Base-by-base conservation (phyloP, 2,888 invertebrate genomes). In the Dorcus parallelipipedus region DNA sequence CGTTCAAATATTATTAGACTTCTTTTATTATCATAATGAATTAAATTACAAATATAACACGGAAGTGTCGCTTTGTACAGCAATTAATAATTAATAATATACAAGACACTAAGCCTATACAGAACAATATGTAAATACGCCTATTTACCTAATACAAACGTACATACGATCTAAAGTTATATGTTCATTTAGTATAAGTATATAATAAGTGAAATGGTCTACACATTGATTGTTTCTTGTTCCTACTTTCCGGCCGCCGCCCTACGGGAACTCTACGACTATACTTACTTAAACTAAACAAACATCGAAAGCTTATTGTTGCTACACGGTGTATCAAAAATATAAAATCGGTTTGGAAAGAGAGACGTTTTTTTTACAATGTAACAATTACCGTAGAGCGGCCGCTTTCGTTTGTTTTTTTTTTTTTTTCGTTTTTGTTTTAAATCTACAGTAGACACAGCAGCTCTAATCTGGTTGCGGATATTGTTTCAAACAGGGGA, bases 11-110 rank as follows among this genome's bases (percentile, higher is more conserved):
- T 41, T 40, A 45, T 52, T 56, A 49, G 49, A 55, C 60, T 52
- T 40, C 64, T 68, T 66, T 70, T 70, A 68, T 69, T 69, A 64
- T 33, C 26, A 33, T 67, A 66, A 69, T 67, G 67, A 69, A 68
- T 69, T 69, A 69, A 69, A 68, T 70, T 70, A 70, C 70, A 70
- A 70, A 70, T 67, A 68, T 68, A 67, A 66, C 67, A 70, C 67
- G 64, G 61, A 64, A 61, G 68, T 65, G 67, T 62, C 66, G 65
- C 67, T 70, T 70, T 70, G 69, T 70, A 70, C 70, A 70, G 61
- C 68, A 69, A 68, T 64, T 33, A 33, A 33, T 33, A 33, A 33
- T 33, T 33, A 55, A 62, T 69, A 69, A 69, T 68, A 68, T 70
- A 68, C 68, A 69, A 67, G 65, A 68, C 61, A 65, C 66, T 66